These are phyloP conservation scores for Nephrotoma flavescens DNA, from an alignment of 2,888 invertebrate genomes.

Conservation along the genomic window DNA sequence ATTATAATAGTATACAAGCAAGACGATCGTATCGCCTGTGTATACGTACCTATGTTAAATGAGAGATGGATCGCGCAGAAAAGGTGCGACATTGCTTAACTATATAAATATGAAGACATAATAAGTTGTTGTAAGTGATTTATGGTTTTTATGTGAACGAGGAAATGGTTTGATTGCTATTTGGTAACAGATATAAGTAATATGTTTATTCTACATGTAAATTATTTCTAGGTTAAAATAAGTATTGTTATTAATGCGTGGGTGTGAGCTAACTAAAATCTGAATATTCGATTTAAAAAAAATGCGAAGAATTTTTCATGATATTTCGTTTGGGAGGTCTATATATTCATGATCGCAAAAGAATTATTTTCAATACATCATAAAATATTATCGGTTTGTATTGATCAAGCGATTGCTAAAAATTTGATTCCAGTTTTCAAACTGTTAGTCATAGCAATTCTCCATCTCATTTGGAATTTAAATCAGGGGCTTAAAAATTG, in stretches of 20 bases:
- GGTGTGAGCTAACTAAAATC: neutral
- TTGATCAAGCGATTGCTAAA: too few species aligned
- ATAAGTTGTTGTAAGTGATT: neutral
- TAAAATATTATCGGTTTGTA: too few species aligned
- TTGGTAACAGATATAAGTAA: neutral
- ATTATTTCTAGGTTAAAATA: neutral
- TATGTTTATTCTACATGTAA: neutral
- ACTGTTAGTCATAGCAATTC: too few species aligned
- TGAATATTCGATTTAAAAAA: too few species aligned
- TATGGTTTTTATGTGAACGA: neutral
- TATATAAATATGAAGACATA: neutral
- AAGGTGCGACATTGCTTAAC: neutral
- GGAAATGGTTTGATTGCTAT: neutral
- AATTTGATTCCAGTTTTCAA: too few species aligned
- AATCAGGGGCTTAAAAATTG: too few species aligned
- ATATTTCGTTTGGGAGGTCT: too few species aligned
- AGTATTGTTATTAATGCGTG: neutral
- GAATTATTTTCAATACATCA: too few species aligned
- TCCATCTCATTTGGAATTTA: too few species aligned
- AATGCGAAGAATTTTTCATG: too few species aligned
- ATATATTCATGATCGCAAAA: too few species aligned
- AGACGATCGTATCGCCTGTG: neutral
- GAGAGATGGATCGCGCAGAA: neutral
- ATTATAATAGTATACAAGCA: neutral
- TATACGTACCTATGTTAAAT: neutral